Base-by-base conservation (phyloP, 2,888 invertebrate species). In the Apamea anceps region DNA sequence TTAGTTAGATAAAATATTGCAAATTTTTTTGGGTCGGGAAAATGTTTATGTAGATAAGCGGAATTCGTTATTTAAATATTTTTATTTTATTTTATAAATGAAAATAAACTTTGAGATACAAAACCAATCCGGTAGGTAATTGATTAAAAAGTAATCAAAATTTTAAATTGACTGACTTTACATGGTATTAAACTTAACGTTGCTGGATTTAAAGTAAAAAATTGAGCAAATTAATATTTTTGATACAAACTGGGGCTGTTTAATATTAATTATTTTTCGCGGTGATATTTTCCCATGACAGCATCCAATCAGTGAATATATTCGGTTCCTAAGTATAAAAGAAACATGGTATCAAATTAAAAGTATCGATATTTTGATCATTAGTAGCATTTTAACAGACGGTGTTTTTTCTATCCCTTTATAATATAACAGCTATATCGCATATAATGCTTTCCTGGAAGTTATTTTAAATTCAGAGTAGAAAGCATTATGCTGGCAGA, bases 11-110 rank as follows among this genome's bases (percentile, higher is more conserved):
- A 37, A 60, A 73, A 79, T 73, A 82, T 73, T 78, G 51, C 25
- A 77, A 79, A 86, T 75, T 65, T 70, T 48, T 86, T 73, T 18
- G 73, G 66, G 21, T 62, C 7, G 13, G 45, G 54, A 3, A 72
- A 75, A 72, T 72, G 32, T 72, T 67, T 62, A 80, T 42, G 42
- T 63, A 32, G 51, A 75, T 48, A 74, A 32, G 15, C 45, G n/a
- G 71, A 45, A 32, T 67, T 84, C 18, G 60, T n/a, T 37, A 0
- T 68, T 84, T 21, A 54, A 80, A 72, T 68, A 37, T 68, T 60
- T 63, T 63, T 32, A 32, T 65, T 68, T 51, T 18, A 4, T 51
- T 63, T 32, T 72, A 45, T 60, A 28, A 68, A 63, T n/a, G 7
- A 63, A 70, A 72, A 37, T 18, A 72, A 72, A 65, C 48, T 62